A percentile compares a stretch with the other conserved stretches of the same genome.
These are phyloP conservation scores for Tychaedon coryphoeus DNA, from an alignment of 2,113 vertebrate genomes.

Conservation along the genomic window DNA sequence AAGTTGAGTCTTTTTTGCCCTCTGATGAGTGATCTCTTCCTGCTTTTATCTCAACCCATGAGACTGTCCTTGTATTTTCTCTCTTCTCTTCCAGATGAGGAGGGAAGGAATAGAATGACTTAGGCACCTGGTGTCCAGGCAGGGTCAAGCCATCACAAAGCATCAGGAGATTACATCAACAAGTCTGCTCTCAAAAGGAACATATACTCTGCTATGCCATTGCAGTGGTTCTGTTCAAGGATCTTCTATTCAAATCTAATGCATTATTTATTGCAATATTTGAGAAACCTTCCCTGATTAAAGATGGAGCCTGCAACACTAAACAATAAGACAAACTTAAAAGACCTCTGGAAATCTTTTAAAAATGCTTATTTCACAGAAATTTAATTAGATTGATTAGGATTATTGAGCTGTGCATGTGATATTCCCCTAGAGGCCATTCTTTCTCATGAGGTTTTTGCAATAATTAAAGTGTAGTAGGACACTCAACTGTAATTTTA, in stretches of 20 bases:
- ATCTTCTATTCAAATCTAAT: not conserved
- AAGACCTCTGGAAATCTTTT: not conserved
- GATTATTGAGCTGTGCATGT: not conserved
- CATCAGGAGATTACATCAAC: not conserved
- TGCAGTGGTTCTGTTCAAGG: not conserved
- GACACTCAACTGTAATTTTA: not conserved
- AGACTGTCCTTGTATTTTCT: not conserved
- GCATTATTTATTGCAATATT: not conserved
- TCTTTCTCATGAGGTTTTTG: not conserved
- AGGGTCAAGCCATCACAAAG: not conserved
- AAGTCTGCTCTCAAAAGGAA: not conserved
- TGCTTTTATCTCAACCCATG: not conserved
- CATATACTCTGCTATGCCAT: not conserved
- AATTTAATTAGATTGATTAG: slow-evolving; percentile 21
- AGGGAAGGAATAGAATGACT: not conserved
- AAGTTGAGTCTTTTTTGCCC: not conserved
- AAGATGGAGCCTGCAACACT: not conserved
- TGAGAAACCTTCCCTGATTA: not conserved
- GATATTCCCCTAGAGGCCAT: not conserved
- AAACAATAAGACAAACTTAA: not conserved
- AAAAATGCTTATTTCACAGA: slow-evolving; percentile 15
- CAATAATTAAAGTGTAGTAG: not conserved
- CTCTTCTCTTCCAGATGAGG: not conserved
- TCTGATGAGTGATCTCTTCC: not conserved
- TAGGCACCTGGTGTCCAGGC: not conserved